phyloP scores from a whole-genome alignment of 64 coral and sea anemone species.

The Montipora efflorescens region DNA sequence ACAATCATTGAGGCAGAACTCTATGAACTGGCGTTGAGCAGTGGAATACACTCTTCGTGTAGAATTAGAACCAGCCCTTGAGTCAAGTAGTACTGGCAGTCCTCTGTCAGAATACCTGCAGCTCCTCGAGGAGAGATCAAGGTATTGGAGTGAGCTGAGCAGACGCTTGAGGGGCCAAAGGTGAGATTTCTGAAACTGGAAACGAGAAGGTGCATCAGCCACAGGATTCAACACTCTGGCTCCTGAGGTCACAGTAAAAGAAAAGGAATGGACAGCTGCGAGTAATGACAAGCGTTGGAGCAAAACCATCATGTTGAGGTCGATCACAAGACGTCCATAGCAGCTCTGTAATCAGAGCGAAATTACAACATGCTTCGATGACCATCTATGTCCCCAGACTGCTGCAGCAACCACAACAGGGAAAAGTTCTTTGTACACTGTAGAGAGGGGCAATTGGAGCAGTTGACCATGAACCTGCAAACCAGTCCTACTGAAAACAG shows the following conservation, averaged over 20 bases:
- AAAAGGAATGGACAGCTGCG: background rate
- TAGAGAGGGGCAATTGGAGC: background rate
- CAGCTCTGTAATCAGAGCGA: slow-evolving; percentile 23
- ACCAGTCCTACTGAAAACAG: slow-evolving; percentile 17
- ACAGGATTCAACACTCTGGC: background rate
- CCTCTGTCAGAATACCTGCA: background rate
- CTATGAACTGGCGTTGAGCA: background rate
- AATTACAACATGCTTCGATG: background rate
- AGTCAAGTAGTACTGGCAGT: background rate
- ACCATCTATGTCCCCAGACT: background rate
- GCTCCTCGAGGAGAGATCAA: background rate
- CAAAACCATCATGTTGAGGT: background rate
- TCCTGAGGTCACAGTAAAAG: background rate
- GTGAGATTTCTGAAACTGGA: background rate
- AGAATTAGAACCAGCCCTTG: background rate
- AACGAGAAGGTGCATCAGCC: background rate
- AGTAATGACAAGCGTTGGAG: background rate
- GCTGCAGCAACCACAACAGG: background rate
- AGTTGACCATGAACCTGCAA: slow-evolving; percentile 14
- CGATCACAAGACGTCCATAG: background rate
- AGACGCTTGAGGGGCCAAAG: background rate
- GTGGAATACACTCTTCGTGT: background rate
- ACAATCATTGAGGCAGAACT: background rate
- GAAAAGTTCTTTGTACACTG: background rate
- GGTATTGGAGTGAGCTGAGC: background rate